A percentile compares a stretch with the other conserved stretches of the same genome.
Evolutionary conservation across 1,140 invertebrate species (phyloP).

Genomic region (Macrobrachium rosenbergii): DNA sequence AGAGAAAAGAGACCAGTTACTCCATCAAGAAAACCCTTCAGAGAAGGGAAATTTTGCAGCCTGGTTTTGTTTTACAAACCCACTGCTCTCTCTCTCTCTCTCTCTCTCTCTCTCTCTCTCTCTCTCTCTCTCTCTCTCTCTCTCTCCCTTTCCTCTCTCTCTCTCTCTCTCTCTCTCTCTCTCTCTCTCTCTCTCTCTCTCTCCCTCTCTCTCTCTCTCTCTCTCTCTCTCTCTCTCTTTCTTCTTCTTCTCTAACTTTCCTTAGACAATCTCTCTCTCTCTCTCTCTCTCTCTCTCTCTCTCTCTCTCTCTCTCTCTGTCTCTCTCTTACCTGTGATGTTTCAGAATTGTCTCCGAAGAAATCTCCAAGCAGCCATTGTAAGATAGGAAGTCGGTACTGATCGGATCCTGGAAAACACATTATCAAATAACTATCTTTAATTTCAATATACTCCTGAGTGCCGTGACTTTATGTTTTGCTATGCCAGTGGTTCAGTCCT

Average conservation of each 20-base stretch:
- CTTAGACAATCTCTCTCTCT: too few relatives aligned
- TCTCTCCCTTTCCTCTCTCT: slow-evolving; percentile 38
- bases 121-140: slow-evolving; percentile 39
- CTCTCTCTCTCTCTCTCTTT: not conserved
- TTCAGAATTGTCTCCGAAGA: not conserved
- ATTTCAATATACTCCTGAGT: too few relatives aligned
- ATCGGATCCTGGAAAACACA: not conserved
- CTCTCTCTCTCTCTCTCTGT: not conserved
- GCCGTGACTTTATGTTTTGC: too few relatives aligned
- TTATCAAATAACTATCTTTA: too few relatives aligned
- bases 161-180: slow-evolving; percentile 36
- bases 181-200: slow-evolving; percentile 24
- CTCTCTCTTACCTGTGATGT: not conserved
- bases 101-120: slow-evolving; percentile 23
- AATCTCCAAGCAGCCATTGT: too few relatives aligned
- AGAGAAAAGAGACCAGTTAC: too few relatives aligned
- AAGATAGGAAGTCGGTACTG: not conserved
- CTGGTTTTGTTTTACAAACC: not conserved
- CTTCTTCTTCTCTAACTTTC: too few relatives aligned
- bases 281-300: not conserved
- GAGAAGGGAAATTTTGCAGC: not conserved
- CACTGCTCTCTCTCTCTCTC: slow-evolving; percentile 20
- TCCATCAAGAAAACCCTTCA: too few relatives aligned
- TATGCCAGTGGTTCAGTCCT: too few relatives aligned
- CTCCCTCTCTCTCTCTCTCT: not conserved